Conservation (phyloP, 2,113 vertebrate species). For the Martes martes region DNA sequence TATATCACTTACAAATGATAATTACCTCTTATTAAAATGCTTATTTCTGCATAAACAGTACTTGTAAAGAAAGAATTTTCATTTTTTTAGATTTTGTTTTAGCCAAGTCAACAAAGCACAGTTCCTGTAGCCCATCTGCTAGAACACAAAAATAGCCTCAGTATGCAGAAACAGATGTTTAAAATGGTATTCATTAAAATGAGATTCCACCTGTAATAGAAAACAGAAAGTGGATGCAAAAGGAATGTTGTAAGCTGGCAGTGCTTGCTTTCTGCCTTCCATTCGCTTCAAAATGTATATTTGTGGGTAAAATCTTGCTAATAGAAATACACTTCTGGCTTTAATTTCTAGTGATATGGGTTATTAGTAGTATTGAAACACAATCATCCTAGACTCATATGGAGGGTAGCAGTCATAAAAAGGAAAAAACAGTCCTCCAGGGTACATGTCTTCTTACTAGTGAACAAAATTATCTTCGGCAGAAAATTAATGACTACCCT, state of each 20-base stretch:
- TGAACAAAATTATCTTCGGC: neutral
- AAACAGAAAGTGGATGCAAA: conserved; percentile 64
- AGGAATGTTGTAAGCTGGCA: conserved; percentile 49
- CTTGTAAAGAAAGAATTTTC: conserved; percentile 52
- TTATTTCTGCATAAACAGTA: conserved; percentile 34
- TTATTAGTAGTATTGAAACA: conserved; percentile 10
- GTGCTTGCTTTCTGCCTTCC: neutral
- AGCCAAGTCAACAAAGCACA: conserved; percentile 59
- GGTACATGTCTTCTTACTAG: neutral
- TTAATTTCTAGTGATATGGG: neutral
- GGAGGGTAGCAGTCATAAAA: neutral
- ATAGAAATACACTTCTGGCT: conserved; percentile 41
- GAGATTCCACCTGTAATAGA: conserved; percentile 74
- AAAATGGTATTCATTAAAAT: conserved; percentile 70
- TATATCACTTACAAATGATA: conserved; percentile 30
- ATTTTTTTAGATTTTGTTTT: conserved; percentile 54
- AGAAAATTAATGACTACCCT: conserved; percentile 10
- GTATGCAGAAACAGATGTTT: conserved; percentile 69
- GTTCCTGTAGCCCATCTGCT: conserved; percentile 57
- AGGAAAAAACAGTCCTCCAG: neutral
- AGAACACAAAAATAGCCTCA: conserved; percentile 57
- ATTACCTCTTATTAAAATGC: conserved; percentile 26
- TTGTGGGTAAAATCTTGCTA: conserved; percentile 48
- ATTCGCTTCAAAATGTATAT: conserved; percentile 26
- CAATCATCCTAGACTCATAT: neutral